phyloP scores from a whole-genome alignment of 2,888 invertebrate species.

The Metellina segmentata region DNA sequence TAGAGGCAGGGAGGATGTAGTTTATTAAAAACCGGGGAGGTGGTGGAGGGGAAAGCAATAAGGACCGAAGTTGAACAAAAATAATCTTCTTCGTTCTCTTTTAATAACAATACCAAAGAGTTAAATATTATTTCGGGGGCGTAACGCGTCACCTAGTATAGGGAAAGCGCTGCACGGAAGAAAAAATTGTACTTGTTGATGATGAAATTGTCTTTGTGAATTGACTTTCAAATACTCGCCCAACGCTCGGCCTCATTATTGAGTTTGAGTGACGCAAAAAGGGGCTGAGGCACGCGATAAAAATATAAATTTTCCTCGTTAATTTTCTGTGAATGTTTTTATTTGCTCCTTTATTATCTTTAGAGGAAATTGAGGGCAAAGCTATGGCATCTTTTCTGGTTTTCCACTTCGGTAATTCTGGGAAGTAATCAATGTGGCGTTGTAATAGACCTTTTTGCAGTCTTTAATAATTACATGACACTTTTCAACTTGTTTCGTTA shows the following conservation, averaged over 20 bases:
- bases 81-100: constrained; percentile 25
- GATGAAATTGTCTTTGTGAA: constrained; percentile 41
- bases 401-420: no score
- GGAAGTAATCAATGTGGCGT: no score
- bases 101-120: constrained; percentile 50
- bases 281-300: neutral
- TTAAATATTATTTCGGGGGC: constrained; percentile 41
- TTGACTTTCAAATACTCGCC: constrained; percentile 31
- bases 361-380: no score
- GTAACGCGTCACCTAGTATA: neutral
- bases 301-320: neutral
- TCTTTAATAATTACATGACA: no score
- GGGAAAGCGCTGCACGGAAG: neutral
- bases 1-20: neutral
- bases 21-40: constrained; percentile 35
- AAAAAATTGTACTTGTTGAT: constrained; percentile 38
- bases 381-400: no score
- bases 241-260: constrained; percentile 8
- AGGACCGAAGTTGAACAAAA: constrained; percentile 15
- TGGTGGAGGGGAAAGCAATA: constrained; percentile 36
- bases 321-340: neutral
- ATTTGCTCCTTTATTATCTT: neutral
- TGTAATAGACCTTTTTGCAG: no score
- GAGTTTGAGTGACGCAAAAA: constrained; percentile 5
- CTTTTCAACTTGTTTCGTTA: no score